A percentile compares a stretch with the other conserved stretches of the same genome.
phyloP scores from a whole-genome alignment of 2,113 vertebrate species.

The Stegostoma tigrinum region DNA sequence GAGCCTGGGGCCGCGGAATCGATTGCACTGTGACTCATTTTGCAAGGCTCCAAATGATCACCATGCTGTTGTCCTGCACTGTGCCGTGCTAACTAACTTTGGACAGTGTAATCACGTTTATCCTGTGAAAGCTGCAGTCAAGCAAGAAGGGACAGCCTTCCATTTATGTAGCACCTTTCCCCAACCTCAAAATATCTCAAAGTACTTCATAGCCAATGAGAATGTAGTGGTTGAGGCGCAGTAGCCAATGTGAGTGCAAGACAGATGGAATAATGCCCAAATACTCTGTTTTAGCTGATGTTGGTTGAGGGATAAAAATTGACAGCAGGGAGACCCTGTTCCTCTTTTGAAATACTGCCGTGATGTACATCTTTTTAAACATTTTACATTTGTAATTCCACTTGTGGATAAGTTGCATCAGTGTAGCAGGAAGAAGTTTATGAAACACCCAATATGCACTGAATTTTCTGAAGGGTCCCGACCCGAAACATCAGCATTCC shows the following conservation, averaged over 20 bases:
- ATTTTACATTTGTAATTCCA: neutral
- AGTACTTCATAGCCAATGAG: neutral
- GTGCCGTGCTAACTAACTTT: neutral
- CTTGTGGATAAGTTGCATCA: neutral
- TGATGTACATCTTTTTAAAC: neutral
- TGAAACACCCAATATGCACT: neutral
- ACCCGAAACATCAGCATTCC: no score
- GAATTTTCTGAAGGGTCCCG: no score
- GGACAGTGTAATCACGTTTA: neutral
- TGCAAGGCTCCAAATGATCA: neutral
- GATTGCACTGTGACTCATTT: neutral
- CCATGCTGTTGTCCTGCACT: neutral
- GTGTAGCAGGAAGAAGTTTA: neutral
- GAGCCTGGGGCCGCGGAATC: neutral
- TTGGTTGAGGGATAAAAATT: neutral
- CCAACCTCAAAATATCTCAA: neutral
- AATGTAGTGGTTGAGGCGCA: neutral
- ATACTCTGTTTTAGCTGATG: neutral
- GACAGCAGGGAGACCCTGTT: neutral
- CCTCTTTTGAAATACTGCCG: neutral
- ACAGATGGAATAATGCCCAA: neutral
- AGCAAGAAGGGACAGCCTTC: neutral
- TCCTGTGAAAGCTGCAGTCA: neutral
- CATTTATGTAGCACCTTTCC: neutral
- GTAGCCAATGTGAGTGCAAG: neutral